Evolutionary conservation across 2,797 vertebrate species (phyloP), one percentile per base, ranked within the genome.

Genomic region (Sciaenops ocellatus): DNA sequence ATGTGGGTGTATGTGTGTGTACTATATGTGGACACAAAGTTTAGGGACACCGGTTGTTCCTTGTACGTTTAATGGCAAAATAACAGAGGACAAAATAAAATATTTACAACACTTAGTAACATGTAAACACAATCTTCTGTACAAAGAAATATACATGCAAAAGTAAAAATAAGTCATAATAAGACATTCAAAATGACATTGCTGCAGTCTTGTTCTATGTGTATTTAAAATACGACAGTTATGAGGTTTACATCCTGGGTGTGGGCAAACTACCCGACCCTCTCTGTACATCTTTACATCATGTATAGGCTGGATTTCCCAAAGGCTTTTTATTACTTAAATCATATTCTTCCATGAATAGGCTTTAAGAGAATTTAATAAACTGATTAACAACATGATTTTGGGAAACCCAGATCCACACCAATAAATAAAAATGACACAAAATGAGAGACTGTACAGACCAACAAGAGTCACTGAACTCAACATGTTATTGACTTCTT

Each of bases 81-180:
- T 96, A 98, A 98, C 93, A 92, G 95, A 96, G 95, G 96, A 96
- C 96, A 97, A 98, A 99, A 97, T 96, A 95, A 97, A 89, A 92
- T 99, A 98, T 99, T 96, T 98, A 99, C 97, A 99, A 97, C 97
- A 97, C 95, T 87, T 82, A 89, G 69, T 95, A 96, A 96, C 96
- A 96, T 96, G 97, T 97, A 97, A 97, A 98, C 96, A 97, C 94
- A 82, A 86, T 96, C 95, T 91, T 96, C 96, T 99, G 97, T 99
- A 99, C 98, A 99, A 96, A 97, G 96, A 97, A 98, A 98, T 98
- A 96, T 98, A 99, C 97, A 98, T 98, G 97, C 97, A 98, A 97
- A 97, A 94, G 90, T 94, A 96, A 97, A 97, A 93, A 92, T 46
- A 85, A 93, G 89, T 91, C 90, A 94, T 90, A 86, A 81, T 90